These are phyloP conservation scores for Lutjanus campechanus DNA, from an alignment of 2,797 vertebrate genomes.

Conservation along the genomic window DNA sequence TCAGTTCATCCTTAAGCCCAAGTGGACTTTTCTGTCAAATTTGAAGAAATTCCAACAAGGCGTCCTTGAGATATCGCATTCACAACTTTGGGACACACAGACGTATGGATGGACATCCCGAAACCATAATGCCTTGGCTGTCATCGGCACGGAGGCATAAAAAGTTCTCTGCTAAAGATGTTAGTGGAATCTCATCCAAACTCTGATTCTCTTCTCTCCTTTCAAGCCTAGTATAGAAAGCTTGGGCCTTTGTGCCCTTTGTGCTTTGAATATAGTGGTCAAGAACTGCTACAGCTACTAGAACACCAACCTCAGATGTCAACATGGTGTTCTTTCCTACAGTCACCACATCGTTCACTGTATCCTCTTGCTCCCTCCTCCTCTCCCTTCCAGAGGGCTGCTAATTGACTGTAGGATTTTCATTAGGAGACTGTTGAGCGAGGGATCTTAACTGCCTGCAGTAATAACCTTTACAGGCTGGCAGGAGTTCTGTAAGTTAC, in stretches of 20 bases:
- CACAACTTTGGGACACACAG: too few relatives aligned
- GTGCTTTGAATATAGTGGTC: not conserved
- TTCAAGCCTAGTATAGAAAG: not conserved
- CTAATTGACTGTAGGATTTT: slow-evolving; percentile 54
- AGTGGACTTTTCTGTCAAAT: too few relatives aligned
- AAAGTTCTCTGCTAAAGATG: too few relatives aligned
- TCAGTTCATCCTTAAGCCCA: too few relatives aligned
- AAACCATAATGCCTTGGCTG: too few relatives aligned
- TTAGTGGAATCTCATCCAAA: not conserved
- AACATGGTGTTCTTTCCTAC: not conserved
- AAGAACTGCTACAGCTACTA: not conserved
- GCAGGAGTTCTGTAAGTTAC: slow-evolving; percentile 18
- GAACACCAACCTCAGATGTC: slow-evolving; percentile 4
- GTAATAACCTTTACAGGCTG: slow-evolving; percentile 46
- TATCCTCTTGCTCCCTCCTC: not conserved
- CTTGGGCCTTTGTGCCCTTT: not conserved
- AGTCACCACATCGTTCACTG: slow-evolving; percentile 8
- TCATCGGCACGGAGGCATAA: too few relatives aligned
- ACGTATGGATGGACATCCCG: too few relatives aligned
- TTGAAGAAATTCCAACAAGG: too few relatives aligned
- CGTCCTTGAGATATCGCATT: too few relatives aligned
- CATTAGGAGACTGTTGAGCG: slow-evolving; percentile 41
- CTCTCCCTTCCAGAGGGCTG: not conserved
- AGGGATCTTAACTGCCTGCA: slow-evolving; percentile 22
- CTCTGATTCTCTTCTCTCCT: not conserved